phyloP scores from a whole-genome alignment of 2,113 vertebrate species.

The Lophotis ruficrista region DNA sequence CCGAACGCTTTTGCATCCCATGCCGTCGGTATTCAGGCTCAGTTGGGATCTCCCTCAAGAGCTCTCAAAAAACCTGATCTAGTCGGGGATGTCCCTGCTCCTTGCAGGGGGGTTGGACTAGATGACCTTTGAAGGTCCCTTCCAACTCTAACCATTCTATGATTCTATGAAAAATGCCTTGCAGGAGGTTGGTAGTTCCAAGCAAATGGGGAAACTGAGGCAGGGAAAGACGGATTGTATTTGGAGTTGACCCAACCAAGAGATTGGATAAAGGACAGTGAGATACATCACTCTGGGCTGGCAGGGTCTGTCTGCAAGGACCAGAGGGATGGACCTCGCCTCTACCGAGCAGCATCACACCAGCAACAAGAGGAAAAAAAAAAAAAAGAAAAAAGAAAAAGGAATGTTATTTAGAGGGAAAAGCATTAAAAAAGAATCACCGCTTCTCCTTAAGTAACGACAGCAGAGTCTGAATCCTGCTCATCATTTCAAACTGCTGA shows the following conservation, averaged over 20 bases:
- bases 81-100: no score
- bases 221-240: not conserved
- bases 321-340: not conserved
- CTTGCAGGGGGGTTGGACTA: no score
- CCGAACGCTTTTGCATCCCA: not conserved
- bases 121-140: no score
- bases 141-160: no score
- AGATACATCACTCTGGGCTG: not conserved
- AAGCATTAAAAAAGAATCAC: constrained; percentile 57
- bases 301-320: not conserved
- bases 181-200: not conserved
- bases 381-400: not conserved
- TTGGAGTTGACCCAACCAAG: not conserved
- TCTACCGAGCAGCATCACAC: not conserved
- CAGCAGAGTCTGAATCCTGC: constrained; percentile 54
- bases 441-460: constrained; percentile 69
- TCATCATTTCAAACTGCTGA: constrained; percentile 76
- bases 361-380: not conserved
- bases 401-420: constrained; percentile 48
- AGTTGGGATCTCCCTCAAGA: not conserved
- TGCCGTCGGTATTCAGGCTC: not conserved
- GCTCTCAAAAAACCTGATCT: not conserved
- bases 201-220: constrained; percentile 15
- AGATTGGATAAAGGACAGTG: not conserved
- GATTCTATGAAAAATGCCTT: no score